Conservation (phyloP, 1,140 invertebrate species). For the Drosophila aff. region DNA sequence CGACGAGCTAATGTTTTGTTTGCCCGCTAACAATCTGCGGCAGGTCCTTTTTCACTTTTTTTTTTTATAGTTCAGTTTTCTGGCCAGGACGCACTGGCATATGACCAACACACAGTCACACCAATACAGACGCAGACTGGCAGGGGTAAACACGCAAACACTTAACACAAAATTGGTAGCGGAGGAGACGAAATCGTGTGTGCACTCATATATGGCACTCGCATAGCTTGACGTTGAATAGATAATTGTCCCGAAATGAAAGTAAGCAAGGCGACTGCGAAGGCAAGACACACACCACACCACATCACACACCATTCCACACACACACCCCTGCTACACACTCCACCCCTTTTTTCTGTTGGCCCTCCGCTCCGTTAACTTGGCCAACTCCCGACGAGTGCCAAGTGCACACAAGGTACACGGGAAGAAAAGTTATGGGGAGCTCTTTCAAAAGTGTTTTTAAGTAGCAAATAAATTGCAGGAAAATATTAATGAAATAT, state of each 20-base stretch:
- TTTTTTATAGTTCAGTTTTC: slow-evolving; percentile 17
- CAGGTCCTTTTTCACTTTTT: slow-evolving; percentile 59
- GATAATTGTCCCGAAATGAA: slow-evolving; percentile 82
- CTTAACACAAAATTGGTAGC: slow-evolving; percentile 81
- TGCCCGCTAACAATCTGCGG: slow-evolving; percentile 80
- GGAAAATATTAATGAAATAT: not conserved
- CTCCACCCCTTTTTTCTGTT: slow-evolving; percentile 5
- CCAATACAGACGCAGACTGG: slow-evolving; percentile 19
- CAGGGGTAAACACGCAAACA: slow-evolving; percentile 72
- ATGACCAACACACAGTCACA: slow-evolving; percentile 60
- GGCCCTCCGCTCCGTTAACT: slow-evolving; percentile 23
- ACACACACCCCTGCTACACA: slow-evolving; percentile 30
- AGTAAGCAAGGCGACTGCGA: slow-evolving; percentile 56
- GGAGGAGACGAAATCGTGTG: slow-evolving; percentile 75
- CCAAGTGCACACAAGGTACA: slow-evolving; percentile 53
- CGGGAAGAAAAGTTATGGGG: too few relatives aligned
- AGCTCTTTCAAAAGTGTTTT: not conserved
- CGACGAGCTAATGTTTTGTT: slow-evolving; percentile 81
- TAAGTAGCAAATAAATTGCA: not conserved
- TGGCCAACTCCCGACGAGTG: slow-evolving; percentile 61
- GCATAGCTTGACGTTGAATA: slow-evolving; percentile 79
- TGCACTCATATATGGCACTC: slow-evolving; percentile 73
- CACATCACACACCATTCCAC: not conserved
- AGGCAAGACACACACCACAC: slow-evolving; percentile 40
- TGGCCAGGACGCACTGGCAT: slow-evolving; percentile 75